A percentile compares a stretch with the other conserved stretches of the same genome.
Evolutionary conservation across 2,797 vertebrate genomes (phyloP).

Genomic region (Catostomus latipinnis): DNA sequence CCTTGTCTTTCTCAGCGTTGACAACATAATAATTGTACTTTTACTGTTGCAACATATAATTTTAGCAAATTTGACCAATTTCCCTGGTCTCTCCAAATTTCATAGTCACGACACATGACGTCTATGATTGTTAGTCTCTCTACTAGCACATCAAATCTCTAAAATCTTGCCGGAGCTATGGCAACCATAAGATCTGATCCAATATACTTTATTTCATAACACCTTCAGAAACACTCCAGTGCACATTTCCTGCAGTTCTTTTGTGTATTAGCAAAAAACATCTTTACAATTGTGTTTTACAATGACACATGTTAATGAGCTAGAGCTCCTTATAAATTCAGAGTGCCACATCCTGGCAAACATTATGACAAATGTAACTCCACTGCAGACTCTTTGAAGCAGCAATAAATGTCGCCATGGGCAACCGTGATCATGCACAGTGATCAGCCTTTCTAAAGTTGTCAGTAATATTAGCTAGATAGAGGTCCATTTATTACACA

Average conservation of each 20-base stretch:
- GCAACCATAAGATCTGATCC: not conserved
- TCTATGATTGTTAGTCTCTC: too few species aligned
- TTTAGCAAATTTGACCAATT: too few species aligned
- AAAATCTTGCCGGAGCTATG: not conserved
- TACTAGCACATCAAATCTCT: not conserved
- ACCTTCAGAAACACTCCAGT: not conserved
- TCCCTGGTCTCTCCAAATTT: too few species aligned
- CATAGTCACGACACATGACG: too few species aligned
- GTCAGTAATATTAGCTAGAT: not conserved
- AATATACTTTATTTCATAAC: not conserved
- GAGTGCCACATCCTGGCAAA: not conserved
- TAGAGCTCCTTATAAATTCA: conserved; percentile 9
- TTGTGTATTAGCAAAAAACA: not conserved
- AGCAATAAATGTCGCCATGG: conserved; percentile 23
- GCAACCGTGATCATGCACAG: not conserved
- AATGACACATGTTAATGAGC: conserved; percentile 5
- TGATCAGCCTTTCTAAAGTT: not conserved
- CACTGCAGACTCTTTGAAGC: conserved; percentile 7
- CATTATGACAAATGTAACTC: not conserved
- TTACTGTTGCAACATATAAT: too few species aligned
- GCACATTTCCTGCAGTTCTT: not conserved
- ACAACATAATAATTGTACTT: too few species aligned
- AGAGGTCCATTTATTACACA: conserved; percentile 1
- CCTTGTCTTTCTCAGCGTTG: too few species aligned
- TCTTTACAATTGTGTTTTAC: too few species aligned